Base-by-base conservation (phyloP, 2,797 vertebrate genomes). In the Tamandua tetradactyla region DNA sequence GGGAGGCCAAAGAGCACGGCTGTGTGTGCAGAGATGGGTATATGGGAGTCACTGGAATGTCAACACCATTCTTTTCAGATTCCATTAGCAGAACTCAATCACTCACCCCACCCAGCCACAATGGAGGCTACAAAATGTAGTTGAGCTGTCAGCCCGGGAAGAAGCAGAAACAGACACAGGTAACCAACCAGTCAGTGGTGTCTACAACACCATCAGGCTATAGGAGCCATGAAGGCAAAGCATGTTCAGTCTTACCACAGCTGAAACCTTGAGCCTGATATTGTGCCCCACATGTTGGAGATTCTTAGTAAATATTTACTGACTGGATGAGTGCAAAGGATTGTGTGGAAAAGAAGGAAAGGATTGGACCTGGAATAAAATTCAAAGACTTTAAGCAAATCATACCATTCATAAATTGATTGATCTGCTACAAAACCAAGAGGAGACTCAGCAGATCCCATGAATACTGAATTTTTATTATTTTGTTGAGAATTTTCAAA, bases 401-500 rank as follows among this genome's bases (percentile, higher is more conserved):
- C 66, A 84, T 68, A 86, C 12, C 22, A 89, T 5, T 47, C 61
- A 17, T 7, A 90, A 32, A 68, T 8, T 32, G 44, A 14, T 55
- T 57, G 17, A 40, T 62, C 42, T 81, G 14, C 80, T 87, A 32
- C 72, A 35, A 69, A 75, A 30, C 20, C 1, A 40, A 93, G 32
- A 37, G 7, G 71, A 42, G 15, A 79, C 7, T 85, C 22, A 69
- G 47, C 5, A 80, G 76, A 52, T 49, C 27, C 27, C 20, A 66
- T 44, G 20, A 86, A 61, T 61, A 66, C 17, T 35, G 8, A 82
- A 59, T 3, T 87, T 69, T 47, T 32, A 57, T 52, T 57, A 68
- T 92, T 92, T 84, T 75, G 15, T 47, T 75, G 52, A 71, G 6
- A 88, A 71, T 83, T 94, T 62, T 64, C 59, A 87, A 95, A 91